Evolutionary conservation across 2,113 vertebrate genomes (phyloP).

Genomic region (Silurus asotus): DNA sequence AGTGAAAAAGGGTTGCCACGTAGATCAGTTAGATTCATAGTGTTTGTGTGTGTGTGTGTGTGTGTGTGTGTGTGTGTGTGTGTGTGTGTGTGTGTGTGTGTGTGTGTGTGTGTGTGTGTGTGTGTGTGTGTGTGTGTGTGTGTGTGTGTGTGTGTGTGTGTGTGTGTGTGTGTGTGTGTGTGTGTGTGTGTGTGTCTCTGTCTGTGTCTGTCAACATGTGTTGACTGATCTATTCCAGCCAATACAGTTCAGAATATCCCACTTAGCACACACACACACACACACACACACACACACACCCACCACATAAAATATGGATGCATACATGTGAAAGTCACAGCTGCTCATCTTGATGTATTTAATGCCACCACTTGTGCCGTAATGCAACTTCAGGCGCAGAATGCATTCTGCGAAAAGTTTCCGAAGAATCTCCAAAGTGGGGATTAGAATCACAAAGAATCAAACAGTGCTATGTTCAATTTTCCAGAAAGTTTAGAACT

Average conservation of each 20-base stretch:
- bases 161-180: no score
- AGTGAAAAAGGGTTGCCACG: neutral
- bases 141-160: no score
- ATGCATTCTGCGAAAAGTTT: constrained; percentile 18
- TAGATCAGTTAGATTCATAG: neutral
- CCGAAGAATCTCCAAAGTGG: neutral
- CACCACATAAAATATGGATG: neutral
- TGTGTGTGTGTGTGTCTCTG: no score
- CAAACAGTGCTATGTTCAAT: neutral
- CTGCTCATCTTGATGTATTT: neutral
- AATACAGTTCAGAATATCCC: neutral
- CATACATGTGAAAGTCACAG: neutral
- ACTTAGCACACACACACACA: neutral
- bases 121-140: no score
- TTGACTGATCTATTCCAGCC: constrained; percentile 18
- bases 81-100: neutral
- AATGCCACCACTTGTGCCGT: neutral
- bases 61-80: neutral
- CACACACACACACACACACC: neutral
- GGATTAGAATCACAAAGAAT: neutral
- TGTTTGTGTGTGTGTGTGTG: neutral
- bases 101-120: neutral
- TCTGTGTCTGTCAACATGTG: neutral
- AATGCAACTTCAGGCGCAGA: neutral
- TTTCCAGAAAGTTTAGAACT: neutral